phyloP scores from a whole-genome alignment of 2,113 vertebrate genomes.

The Eupsittula cactorum region DNA sequence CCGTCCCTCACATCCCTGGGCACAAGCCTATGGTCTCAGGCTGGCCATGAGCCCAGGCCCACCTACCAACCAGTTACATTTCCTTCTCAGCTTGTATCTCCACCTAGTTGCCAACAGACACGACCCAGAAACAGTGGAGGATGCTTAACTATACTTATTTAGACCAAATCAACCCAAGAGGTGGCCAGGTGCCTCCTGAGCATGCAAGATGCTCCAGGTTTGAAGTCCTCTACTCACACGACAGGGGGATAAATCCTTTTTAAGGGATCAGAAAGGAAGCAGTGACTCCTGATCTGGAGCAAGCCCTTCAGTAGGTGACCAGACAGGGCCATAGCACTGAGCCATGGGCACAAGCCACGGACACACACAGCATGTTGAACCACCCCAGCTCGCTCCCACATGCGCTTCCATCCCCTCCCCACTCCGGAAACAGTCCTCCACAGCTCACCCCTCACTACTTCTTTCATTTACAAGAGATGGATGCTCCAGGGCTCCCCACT shows the following conservation, averaged over 20 bases:
- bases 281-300: accelerated
- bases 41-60: background rate
- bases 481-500: background rate
- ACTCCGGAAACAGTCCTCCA: background rate
- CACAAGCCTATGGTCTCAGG: background rate
- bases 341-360: background rate
- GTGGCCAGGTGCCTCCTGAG: background rate
- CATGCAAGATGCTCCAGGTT: background rate
- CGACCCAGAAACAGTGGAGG: background rate
- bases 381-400: accelerated
- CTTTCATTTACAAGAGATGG: background rate
- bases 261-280: background rate
- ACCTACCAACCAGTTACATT: background rate
- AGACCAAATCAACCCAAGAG: background rate
- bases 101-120: background rate
- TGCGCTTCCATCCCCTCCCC: background rate
- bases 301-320: accelerated
- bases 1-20: background rate
- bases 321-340: background rate
- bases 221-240: background rate
- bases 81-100: background rate
- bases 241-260: background rate
- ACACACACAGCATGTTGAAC: accelerated
- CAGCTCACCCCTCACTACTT: background rate
- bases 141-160: background rate